These are phyloP conservation scores for Centroberyx gerrardi DNA, from an alignment of 2,797 vertebrate species.

Conservation along the genomic window DNA sequence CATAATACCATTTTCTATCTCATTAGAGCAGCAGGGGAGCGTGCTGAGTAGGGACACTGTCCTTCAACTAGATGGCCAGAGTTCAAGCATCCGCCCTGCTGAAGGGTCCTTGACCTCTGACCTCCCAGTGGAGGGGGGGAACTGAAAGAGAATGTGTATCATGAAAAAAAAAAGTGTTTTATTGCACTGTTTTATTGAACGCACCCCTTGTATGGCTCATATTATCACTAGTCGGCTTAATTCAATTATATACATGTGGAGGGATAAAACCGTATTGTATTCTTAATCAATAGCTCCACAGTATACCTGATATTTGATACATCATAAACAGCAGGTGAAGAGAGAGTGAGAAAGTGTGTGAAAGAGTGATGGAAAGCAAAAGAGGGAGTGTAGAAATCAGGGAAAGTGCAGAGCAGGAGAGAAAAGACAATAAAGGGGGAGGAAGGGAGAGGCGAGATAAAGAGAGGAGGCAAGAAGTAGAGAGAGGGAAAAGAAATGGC, in stretches of 20 bases:
- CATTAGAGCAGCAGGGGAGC: not conserved
- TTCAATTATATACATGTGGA: conserved; percentile 32
- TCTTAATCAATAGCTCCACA: conserved; percentile 8
- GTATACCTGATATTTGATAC: conserved; percentile 16
- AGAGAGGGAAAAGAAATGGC: not conserved
- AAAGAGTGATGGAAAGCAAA: not conserved
- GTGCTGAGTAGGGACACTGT: not conserved
- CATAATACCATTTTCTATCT: conserved; percentile 7
- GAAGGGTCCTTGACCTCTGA: not conserved
- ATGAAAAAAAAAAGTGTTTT: conserved; percentile 5
- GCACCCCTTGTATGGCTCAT: conserved; percentile 14
- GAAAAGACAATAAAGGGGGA: too few species aligned
- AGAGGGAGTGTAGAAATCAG: conserved; percentile 1
- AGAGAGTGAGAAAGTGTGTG: not conserved
- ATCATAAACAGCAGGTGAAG: not conserved
- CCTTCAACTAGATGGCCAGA: not conserved
- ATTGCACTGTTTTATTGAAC: not conserved
- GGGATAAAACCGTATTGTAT: conserved; percentile 19
- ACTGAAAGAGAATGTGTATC: too few species aligned
- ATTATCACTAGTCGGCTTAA: conserved; percentile 25
- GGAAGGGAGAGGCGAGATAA: not conserved
- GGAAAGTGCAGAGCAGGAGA: not conserved
- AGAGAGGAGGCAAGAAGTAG: not conserved
- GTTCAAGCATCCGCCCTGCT: not conserved
- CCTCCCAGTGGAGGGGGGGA: too few species aligned